Evolutionary conservation across 1,140 invertebrate genomes (phyloP).

Genomic region (Idris sp.): DNA sequence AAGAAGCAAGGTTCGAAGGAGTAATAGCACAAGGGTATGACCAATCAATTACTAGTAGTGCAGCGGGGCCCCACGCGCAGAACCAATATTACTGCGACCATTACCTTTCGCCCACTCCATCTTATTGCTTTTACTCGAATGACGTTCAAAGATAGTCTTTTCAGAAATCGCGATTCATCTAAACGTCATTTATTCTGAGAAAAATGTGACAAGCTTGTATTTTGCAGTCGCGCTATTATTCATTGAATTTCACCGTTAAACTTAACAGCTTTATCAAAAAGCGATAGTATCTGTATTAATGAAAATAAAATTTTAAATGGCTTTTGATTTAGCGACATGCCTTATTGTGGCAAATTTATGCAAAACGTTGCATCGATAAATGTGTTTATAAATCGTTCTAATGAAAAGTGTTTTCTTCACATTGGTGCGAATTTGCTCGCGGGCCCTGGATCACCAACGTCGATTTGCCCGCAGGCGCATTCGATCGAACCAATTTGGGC

Average conservation of each 20-base stretch:
- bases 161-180: conserved; percentile 28
- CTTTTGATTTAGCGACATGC: conserved; percentile 9
- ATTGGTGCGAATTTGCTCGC: conserved; percentile 20
- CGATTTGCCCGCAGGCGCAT: conserved; percentile 68
- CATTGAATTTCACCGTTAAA: conserved; percentile 34
- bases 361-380: conserved; percentile 45
- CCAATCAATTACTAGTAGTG: conserved; percentile 76
- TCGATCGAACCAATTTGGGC: conserved; percentile 67
- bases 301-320: conserved; percentile 15
- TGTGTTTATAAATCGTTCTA: conserved; percentile 37
- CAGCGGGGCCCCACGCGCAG: conserved; percentile 67
- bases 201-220: conserved; percentile 48
- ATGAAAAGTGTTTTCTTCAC: conserved; percentile 37
- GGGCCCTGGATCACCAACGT: conserved; percentile 71
- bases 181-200: conserved; percentile 38
- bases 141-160: conserved; percentile 67
- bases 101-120: conserved; percentile 65
- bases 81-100: conserved; percentile 69
- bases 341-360: conserved; percentile 10
- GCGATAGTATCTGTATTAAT: conserved; percentile 25
- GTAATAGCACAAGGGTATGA: conserved; percentile 71
- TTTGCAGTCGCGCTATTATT: conserved; percentile 31
- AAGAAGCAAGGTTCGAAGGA: conserved; percentile 65
- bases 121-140: conserved; percentile 58
- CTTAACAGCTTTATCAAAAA: conserved; percentile 22